Evolutionary conservation across 2,888 invertebrate genomes (phyloP), one percentile per base, ranked within the genome.

Genomic region (Epinotia brunnichana): DNA sequence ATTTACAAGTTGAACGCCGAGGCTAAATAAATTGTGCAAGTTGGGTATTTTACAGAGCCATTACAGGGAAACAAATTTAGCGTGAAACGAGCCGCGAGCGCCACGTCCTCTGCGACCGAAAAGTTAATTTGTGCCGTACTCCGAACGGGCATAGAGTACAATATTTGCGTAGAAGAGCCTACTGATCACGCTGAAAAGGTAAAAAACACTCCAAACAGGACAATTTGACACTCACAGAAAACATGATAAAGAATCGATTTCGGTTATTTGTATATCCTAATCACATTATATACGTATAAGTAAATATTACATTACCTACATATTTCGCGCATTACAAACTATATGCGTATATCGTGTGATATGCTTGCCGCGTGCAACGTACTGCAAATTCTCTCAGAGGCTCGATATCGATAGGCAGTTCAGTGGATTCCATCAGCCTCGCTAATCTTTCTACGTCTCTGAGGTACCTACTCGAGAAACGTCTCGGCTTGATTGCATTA

Each of bases 401-500:
- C 54, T 66, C 11, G 4, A 56, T 11, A 41, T 11, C 24, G 10
- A 56, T 41, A 56, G 54, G 41, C 21, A 19, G 15, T 41, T n/a
- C 2, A 10, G 11, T n/a, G 39, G 5, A 3, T 15, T 24, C 11
- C 19, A 7, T 21, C n/a, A 9, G 56, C 53, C 11, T 56, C 21
- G 17, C 69, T 73, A 62, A 2, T 71, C 73, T 76, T 62, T 76
- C 69, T 59, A 61, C 48, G 48, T 63, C 44, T 61, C 57, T 77
- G 74, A 74, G 75, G 68, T 75, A 69, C n/a, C n/a, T n/a, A n/a
- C 61, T 35, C 67, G 54, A 57, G 70, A 75, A 78, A 71, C 75
- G 75, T 74, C 78, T 70, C 75, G 71, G 63, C 78, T 81, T 81
- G 80, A 80, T 81, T 80, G 82, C 81, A 80, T 79, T 77, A 80